A percentile compares a stretch with the other conserved stretches of the same genome.
These are phyloP conservation scores for Lasioglossum zephyrum DNA, from an alignment of 2,888 invertebrate genomes.

Conservation along the genomic window DNA sequence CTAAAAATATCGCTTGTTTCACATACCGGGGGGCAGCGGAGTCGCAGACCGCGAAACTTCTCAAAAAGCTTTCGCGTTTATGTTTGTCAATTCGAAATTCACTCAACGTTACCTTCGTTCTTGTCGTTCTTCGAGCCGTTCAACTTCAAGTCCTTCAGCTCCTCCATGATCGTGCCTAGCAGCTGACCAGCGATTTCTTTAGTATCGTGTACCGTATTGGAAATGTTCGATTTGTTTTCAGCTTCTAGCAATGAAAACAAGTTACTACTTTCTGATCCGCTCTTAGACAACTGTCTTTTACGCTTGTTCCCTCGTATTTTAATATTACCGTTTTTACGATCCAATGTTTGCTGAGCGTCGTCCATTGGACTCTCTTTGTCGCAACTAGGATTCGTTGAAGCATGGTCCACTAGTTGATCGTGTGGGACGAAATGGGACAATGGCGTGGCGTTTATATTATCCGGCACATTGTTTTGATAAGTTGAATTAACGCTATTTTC, in stretches of 20 bases:
- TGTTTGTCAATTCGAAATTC: neutral
- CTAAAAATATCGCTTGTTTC: conserved; percentile 55
- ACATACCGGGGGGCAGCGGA: conserved; percentile 30
- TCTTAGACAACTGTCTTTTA: neutral
- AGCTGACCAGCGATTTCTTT: conserved; percentile 75
- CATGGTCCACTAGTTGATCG: conserved; percentile 31
- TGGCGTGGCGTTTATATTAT: neutral
- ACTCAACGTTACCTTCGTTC: conserved; percentile 68
- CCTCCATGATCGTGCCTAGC: conserved; percentile 74
- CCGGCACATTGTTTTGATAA: neutral
- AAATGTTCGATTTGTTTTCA: conserved; percentile 27
- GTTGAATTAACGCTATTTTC: neutral
- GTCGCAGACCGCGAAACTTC: neutral
- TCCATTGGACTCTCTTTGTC: neutral
- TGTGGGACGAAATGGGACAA: neutral
- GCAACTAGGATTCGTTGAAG: conserved; percentile 36
- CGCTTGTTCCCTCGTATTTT: neutral
- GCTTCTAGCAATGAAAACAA: conserved; percentile 3
- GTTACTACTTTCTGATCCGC: neutral
- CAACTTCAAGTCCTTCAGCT: conserved; percentile 73
- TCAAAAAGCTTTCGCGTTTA: neutral
- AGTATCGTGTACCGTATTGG: conserved; percentile 66
- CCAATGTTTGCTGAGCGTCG: neutral
- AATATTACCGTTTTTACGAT: neutral
- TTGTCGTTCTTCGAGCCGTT: conserved; percentile 64